phyloP scores from a whole-genome alignment of 2,888 invertebrate species.

The Eulithis testata region DNA sequence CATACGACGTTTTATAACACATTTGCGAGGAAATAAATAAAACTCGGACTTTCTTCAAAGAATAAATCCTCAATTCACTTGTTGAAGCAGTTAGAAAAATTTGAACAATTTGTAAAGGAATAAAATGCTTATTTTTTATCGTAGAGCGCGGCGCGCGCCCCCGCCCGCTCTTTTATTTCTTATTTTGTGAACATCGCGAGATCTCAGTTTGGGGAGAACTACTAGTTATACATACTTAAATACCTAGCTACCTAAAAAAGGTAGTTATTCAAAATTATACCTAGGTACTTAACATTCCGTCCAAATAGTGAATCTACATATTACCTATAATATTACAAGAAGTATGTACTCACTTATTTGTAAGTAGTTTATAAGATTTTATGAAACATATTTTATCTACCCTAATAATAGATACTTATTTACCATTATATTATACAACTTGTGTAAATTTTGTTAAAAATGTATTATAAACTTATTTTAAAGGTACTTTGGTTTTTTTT shows the following conservation, averaged over 20 bases:
- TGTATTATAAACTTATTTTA: slow-evolving; percentile 39
- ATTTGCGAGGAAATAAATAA: no score
- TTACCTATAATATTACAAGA: slow-evolving; percentile 17
- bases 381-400: slow-evolving; percentile 25
- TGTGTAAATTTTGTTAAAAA: slow-evolving; percentile 52
- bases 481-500: not conserved
- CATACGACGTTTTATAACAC: no score
- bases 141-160: no score
- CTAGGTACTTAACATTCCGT: slow-evolving; percentile 44
- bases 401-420: slow-evolving; percentile 23
- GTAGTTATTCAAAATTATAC: slow-evolving; percentile 38
- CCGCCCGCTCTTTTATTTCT: no score
- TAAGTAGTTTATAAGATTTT: slow-evolving; percentile 32
- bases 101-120: no score
- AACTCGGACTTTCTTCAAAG: no score
- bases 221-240: no score
- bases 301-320: slow-evolving; percentile 32
- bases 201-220: no score
- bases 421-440: slow-evolving; percentile 39
- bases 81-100: no score
- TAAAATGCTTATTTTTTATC: no score
- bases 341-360: slow-evolving; percentile 33
- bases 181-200: no score
- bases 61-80: no score
- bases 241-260: not conserved